These are phyloP conservation scores for Nesoenas mayeri DNA, from an alignment of 2,113 vertebrate species.

Conservation along the genomic window DNA sequence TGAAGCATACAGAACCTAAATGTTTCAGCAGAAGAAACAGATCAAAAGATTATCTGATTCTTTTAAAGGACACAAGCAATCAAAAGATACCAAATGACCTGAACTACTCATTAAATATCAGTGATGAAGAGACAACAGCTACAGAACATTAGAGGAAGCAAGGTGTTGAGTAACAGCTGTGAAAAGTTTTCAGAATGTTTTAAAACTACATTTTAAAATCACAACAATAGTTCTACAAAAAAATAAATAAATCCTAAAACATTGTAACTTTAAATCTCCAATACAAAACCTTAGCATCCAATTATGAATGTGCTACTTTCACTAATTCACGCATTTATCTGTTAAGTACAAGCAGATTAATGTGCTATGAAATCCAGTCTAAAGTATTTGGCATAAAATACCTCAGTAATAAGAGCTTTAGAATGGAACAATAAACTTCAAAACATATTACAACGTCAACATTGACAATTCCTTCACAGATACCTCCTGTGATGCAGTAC, in stretches of 20 bases:
- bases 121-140: not conserved
- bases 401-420: not conserved
- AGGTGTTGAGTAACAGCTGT: not conserved
- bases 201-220: not conserved
- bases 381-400: slow-evolving; percentile 8
- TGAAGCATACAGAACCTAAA: not conserved
- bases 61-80: not conserved
- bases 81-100: not conserved
- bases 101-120: not conserved
- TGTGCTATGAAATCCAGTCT: not conserved
- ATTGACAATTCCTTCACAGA: not conserved
- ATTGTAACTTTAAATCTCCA: slow-evolving; percentile 20
- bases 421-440: not conserved
- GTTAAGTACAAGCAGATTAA: slow-evolving; percentile 33
- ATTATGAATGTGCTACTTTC: slow-evolving; percentile 15
- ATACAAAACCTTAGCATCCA: slow-evolving; percentile 1
- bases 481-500: not conserved
- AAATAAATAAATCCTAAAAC: not conserved
- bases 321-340: slow-evolving; percentile 31
- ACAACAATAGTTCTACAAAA: not conserved
- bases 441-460: not conserved
- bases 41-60: not conserved
- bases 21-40: not conserved
- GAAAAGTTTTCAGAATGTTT: not conserved
- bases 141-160: not conserved